A percentile compares a stretch with the other conserved stretches of the same genome.
phyloP scores from a whole-genome alignment of 1,140 invertebrate species.

The Parasteatoda tepidariorum region DNA sequence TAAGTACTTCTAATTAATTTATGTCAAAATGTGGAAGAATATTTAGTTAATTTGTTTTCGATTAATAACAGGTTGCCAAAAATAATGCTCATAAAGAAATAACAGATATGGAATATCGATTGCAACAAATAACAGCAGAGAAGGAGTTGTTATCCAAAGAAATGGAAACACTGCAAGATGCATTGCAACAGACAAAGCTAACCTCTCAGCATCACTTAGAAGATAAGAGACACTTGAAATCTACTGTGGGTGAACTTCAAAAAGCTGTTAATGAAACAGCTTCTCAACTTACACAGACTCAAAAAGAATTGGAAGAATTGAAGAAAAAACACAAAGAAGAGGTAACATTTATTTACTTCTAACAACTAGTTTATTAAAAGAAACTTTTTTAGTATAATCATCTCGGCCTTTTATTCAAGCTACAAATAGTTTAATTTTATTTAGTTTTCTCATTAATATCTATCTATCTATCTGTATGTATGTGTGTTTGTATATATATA shows the following conservation, averaged over 20 bases:
- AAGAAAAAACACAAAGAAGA: slow-evolving; percentile 70
- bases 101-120: slow-evolving; percentile 81
- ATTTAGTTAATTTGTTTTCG: too few relatives aligned
- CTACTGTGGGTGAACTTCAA: slow-evolving; percentile 77
- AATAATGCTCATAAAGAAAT: slow-evolving; percentile 86
- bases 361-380: background rate
- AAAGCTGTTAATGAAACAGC: slow-evolving; percentile 75
- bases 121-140: slow-evolving; percentile 79
- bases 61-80: slow-evolving; percentile 73
- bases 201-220: slow-evolving; percentile 79
- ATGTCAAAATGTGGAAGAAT: too few relatives aligned
- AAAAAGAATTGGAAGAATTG: slow-evolving; percentile 74
- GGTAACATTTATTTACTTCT: slow-evolving; percentile 16
- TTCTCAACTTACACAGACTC: slow-evolving; percentile 71
- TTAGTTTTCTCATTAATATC: background rate
- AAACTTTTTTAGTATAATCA: too few relatives aligned
- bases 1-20: too few relatives aligned
- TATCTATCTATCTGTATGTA: too few relatives aligned
- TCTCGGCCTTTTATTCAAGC: too few relatives aligned
- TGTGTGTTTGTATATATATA: too few relatives aligned
- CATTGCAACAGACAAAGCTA: slow-evolving; percentile 57
- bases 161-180: slow-evolving; percentile 75
- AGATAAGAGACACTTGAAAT: slow-evolving; percentile 79
- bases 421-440: background rate
- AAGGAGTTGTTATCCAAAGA: slow-evolving; percentile 78